Evolutionary conservation across 2,113 vertebrate genomes (phyloP).

Genomic region (Perognathus longimembris): DNA sequence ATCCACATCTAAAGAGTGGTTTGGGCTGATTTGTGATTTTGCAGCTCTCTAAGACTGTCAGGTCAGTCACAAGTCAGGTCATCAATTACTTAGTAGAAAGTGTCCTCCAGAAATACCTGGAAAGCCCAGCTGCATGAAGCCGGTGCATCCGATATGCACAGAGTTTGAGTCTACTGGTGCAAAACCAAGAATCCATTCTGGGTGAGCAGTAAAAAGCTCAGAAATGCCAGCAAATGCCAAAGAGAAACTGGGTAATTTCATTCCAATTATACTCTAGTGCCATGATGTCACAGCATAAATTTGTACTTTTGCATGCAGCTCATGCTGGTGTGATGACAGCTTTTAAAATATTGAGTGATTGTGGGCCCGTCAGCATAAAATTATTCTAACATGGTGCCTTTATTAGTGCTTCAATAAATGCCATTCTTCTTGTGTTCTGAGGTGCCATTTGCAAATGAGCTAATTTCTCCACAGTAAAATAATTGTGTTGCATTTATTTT

Average conservation of each 20-base stretch:
- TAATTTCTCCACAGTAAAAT: conserved; percentile 91
- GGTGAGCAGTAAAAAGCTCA: conserved; percentile 83
- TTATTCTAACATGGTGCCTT: conserved; percentile 91
- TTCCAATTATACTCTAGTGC: conserved; percentile 90
- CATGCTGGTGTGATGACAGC: conserved; percentile 91
- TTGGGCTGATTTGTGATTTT: conserved; percentile 84
- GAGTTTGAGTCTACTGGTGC: conserved; percentile 42
- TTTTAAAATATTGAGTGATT: conserved; percentile 92
- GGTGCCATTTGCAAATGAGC: conserved; percentile 91
- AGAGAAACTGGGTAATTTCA: conserved; percentile 89
- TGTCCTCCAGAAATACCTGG: conserved; percentile 79
- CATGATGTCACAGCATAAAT: conserved; percentile 92
- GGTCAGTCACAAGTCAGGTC: conserved; percentile 82
- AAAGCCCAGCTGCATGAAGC: conserved; percentile 77
- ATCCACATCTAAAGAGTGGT: conserved; percentile 82
- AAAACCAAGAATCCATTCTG: conserved; percentile 71
- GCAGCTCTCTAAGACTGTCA: conserved; percentile 75
- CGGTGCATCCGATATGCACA: conserved; percentile 77
- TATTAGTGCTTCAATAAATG: conserved; percentile 92
- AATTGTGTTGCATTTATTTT: conserved; percentile 91
- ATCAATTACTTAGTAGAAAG: conserved; percentile 82
- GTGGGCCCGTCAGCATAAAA: conserved; percentile 91
- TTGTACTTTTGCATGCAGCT: conserved; percentile 90
- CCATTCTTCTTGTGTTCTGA: conserved; percentile 90
- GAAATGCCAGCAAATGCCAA: conserved; percentile 76